A percentile compares a stretch with the other conserved stretches of the same genome.
phyloP scores from a whole-genome alignment of 1,140 invertebrate species.

The Ridgeia piscesae region DNA sequence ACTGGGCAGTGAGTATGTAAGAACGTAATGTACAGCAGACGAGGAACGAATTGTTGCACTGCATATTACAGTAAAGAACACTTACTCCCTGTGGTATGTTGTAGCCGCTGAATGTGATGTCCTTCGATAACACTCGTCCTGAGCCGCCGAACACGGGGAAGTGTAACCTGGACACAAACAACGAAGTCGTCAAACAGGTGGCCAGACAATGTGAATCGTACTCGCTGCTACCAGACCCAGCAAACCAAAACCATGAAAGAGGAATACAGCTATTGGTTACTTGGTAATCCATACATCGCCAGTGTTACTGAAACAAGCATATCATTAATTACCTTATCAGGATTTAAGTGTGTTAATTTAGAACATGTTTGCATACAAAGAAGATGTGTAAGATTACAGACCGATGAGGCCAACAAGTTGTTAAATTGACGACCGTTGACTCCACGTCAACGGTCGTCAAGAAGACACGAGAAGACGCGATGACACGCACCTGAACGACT shows the following conservation, averaged over 20 bases:
- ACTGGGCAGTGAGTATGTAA: neutral
- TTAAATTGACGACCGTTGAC: too few species aligned
- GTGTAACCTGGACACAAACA: slow-evolving; percentile 61
- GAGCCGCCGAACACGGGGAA: slow-evolving; percentile 47
- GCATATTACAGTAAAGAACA: slow-evolving; percentile 29
- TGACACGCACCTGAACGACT: slow-evolving; percentile 66
- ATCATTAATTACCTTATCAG: neutral
- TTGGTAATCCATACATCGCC: neutral
- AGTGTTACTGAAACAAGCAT: neutral
- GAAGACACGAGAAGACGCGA: neutral
- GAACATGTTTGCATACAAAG: neutral
- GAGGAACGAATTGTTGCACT: too few species aligned
- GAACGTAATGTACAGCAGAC: neutral
- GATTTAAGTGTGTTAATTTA: neutral
- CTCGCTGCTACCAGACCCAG: neutral
- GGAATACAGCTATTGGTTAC: neutral
- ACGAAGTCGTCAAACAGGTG: neutral
- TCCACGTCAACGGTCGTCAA: too few species aligned
- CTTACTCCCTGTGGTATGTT: slow-evolving; percentile 65
- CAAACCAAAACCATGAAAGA: neutral
- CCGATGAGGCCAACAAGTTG: neutral
- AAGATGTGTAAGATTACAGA: neutral
- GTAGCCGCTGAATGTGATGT: slow-evolving; percentile 50
- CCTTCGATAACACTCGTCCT: slow-evolving; percentile 40
- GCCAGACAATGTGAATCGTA: slow-evolving; percentile 22